phyloP scores from a whole-genome alignment of 2,113 vertebrate species.

The Cettia cetti region DNA sequence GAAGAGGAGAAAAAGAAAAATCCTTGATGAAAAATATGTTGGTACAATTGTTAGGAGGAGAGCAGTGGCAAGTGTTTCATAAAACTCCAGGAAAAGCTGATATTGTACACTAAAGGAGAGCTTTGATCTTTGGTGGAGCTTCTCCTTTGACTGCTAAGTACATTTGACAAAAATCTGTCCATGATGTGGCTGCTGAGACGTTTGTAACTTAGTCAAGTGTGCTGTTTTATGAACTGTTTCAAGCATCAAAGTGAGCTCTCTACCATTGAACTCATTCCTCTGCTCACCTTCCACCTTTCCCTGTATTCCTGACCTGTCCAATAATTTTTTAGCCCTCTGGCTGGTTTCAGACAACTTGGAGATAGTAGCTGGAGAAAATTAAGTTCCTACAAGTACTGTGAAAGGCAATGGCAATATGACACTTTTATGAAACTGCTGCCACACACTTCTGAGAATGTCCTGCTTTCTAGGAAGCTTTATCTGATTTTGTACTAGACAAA shows the following conservation, averaged over 20 bases:
- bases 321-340: conserved; percentile 11
- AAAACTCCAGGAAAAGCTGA: neutral
- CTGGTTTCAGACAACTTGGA: neutral
- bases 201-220: neutral
- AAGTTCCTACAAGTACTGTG: neutral
- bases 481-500: neutral
- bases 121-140: neutral
- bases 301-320: neutral
- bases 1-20: neutral
- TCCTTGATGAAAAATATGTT: neutral
- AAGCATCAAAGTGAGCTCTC: neutral
- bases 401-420: neutral
- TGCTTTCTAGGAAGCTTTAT: conserved; percentile 21
- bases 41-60: neutral
- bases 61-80: neutral
- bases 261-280: neutral
- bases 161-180: neutral
- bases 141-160: neutral
- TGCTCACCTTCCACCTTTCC: neutral
- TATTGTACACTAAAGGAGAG: neutral
- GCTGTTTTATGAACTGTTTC: neutral
- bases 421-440: conserved; percentile 22
- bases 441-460: neutral
- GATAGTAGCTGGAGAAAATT: conserved; percentile 34
- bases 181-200: neutral